phyloP scores from a whole-genome alignment of 2,797 vertebrate species.

The Poecilia velifera region DNA sequence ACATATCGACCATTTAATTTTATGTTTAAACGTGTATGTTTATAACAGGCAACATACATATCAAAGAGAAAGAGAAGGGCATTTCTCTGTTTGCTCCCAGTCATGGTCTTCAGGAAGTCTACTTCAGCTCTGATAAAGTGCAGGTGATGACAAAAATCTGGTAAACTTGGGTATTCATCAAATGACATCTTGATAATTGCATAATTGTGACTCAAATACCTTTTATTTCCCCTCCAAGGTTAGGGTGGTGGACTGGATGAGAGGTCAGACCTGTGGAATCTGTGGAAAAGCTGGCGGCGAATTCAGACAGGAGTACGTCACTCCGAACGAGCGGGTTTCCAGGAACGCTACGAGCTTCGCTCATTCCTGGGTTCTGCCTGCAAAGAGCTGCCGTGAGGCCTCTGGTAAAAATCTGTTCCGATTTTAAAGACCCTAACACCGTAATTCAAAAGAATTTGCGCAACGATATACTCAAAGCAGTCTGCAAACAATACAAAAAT shows the following conservation, averaged over 20 bases:
- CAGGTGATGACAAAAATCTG: constrained; percentile 65
- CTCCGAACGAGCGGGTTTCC: constrained; percentile 73
- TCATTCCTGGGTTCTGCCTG: constrained; percentile 84
- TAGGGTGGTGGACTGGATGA: constrained; percentile 84
- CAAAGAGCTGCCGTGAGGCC: constrained; percentile 75
- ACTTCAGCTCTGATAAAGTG: constrained; percentile 63
- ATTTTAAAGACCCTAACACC: constrained; percentile 3
- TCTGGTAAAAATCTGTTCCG: constrained; percentile 61
- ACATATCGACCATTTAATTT: background rate
- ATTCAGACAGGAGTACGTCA: constrained; percentile 78
- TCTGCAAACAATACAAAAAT: background rate
- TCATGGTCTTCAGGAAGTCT: constrained; percentile 81
- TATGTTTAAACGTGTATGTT: background rate
- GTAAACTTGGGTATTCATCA: background rate
- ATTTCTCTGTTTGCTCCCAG: constrained; percentile 72
- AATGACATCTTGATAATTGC: background rate
- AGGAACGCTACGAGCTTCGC: constrained; percentile 78
- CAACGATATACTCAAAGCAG: background rate
- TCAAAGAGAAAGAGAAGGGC: constrained; percentile 68
- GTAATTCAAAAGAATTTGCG: background rate
- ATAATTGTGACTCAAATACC: background rate
- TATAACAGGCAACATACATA: constrained; percentile 47
- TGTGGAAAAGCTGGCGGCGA: constrained; percentile 86
- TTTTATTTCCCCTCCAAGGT: constrained; percentile 61
- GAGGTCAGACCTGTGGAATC: constrained; percentile 83